phyloP scores from a whole-genome alignment of 2,888 invertebrate species.

The Sussaba pulchella region DNA sequence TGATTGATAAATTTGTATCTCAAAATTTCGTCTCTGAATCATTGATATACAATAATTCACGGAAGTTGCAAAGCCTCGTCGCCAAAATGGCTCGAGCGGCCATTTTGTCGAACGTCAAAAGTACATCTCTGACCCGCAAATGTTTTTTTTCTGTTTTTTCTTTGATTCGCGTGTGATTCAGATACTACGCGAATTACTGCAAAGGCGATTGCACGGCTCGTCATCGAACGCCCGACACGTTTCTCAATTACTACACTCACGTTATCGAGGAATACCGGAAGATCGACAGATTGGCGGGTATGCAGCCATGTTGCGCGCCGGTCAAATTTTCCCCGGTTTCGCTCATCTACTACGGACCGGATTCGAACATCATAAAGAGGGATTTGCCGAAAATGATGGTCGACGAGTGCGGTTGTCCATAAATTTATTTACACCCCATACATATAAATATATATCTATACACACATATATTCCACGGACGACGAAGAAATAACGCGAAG shows the following conservation, averaged over 20 bases:
- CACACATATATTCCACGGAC: slow-evolving; percentile 17
- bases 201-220: slow-evolving; percentile 93
- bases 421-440: slow-evolving; percentile 73
- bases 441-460: too few species aligned
- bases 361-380: slow-evolving; percentile 95
- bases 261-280: slow-evolving; percentile 95
- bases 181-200: slow-evolving; percentile 97
- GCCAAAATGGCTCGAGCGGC: background rate
- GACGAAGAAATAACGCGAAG: slow-evolving; percentile 37
- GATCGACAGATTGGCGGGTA: slow-evolving; percentile 90
- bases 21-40: too few species aligned
- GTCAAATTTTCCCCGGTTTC: slow-evolving; percentile 96
- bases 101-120: background rate
- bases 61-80: too few species aligned
- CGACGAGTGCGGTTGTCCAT: slow-evolving; percentile 97
- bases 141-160: too few species aligned
- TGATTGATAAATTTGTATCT: too few species aligned
- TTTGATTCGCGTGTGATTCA: slow-evolving; percentile 68
- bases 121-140: too few species aligned
- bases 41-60: too few species aligned
- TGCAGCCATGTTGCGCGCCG: slow-evolving; percentile 96
- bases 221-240: slow-evolving; percentile 92
- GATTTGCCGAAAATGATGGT: slow-evolving; percentile 98
- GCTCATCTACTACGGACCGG: slow-evolving; percentile 95
- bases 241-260: slow-evolving; percentile 95